phyloP scores from a whole-genome alignment of 2,113 vertebrate species.

The Leucoraja erinaceus region DNA sequence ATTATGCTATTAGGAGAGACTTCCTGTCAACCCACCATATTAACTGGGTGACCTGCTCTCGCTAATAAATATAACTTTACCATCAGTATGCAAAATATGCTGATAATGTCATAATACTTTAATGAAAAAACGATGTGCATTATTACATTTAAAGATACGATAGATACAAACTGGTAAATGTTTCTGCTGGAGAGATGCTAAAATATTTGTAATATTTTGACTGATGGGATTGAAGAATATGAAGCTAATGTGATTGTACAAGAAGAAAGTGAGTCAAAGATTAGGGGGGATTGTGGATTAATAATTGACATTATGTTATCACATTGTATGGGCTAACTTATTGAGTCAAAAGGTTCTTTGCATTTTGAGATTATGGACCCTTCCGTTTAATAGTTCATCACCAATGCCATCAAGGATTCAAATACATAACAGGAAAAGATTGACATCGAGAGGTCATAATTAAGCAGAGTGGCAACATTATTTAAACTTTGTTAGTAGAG shows the following conservation, averaged over 20 bases:
- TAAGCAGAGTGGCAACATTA: neutral
- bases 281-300: neutral
- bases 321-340: neutral
- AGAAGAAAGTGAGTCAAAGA: neutral
- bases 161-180: neutral
- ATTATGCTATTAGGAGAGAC: neutral
- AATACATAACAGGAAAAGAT: neutral
- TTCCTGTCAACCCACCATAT: neutral
- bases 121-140: neutral
- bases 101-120: neutral
- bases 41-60: neutral
- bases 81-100: too few relatives aligned
- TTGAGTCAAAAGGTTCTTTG: neutral
- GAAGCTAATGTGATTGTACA: too few relatives aligned
- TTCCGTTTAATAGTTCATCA: neutral
- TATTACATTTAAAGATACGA: neutral
- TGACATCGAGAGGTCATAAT: neutral
- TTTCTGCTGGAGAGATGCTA: neutral
- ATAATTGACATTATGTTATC: neutral
- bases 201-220: too few relatives aligned
- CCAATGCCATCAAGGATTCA: neutral
- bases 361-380: neutral
- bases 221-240: too few relatives aligned
- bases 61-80: neutral
- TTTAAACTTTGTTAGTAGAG: neutral